A percentile compares a stretch with the other conserved stretches of the same genome.
Evolutionary conservation across 2,888 invertebrate genomes (phyloP).

Genomic region (Pterostichus madidus): DNA sequence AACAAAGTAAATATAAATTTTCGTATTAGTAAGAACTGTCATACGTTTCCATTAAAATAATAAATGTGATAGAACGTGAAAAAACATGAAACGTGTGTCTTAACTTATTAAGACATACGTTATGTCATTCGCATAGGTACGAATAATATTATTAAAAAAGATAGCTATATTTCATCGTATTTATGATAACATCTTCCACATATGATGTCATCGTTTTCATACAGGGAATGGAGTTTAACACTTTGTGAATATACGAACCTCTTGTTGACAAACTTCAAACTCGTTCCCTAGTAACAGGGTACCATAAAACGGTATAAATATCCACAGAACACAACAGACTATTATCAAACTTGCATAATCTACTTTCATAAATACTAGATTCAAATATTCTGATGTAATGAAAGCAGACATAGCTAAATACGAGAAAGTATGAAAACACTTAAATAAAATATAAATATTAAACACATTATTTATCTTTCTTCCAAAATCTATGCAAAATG

Average conservation of each 20-base stretch:
- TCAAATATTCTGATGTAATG: not conserved
- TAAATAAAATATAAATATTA: slow-evolving; percentile 13
- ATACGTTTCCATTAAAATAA: too few species aligned
- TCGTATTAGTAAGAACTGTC: too few species aligned
- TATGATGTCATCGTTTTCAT: too few species aligned
- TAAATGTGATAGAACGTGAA: too few species aligned
- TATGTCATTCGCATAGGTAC: too few species aligned
- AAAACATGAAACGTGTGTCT: too few species aligned
- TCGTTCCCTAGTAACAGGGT: not conserved
- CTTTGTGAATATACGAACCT: slow-evolving; percentile 8
- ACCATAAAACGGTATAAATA: slow-evolving; percentile 14
- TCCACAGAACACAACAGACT: not conserved
- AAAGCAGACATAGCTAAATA: not conserved
- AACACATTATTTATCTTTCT: not conserved
- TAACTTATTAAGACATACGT: too few species aligned
- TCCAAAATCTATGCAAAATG: not conserved
- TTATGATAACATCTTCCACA: too few species aligned
- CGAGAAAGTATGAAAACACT: not conserved
- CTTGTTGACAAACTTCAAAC: not conserved
- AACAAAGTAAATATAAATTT: too few species aligned
- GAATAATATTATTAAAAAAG: too few species aligned
- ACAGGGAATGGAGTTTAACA: too few species aligned
- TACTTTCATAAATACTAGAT: not conserved
- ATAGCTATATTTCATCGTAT: too few species aligned
- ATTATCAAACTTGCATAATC: not conserved